phyloP scores from a whole-genome alignment of 2,113 vertebrate genomes.

The Nestor notabilis region DNA sequence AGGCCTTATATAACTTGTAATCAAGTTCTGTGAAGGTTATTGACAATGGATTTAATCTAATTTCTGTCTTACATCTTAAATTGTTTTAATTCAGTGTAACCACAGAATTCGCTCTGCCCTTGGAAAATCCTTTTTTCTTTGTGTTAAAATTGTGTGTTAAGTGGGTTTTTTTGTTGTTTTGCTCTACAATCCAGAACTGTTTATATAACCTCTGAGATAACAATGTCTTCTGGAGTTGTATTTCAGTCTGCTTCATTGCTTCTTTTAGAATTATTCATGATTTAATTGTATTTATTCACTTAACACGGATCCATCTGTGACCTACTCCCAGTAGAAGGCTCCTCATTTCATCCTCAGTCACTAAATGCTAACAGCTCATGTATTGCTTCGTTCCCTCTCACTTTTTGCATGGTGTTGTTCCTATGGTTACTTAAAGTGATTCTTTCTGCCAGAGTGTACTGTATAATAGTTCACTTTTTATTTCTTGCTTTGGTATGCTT shows the following conservation, averaged over 20 bases:
- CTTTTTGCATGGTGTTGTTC: conserved; percentile 10
- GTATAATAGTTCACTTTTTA: background rate
- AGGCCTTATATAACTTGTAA: background rate
- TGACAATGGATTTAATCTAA: background rate
- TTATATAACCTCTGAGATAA: conserved; percentile 28
- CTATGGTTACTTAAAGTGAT: conserved; percentile 37
- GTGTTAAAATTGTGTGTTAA: background rate
- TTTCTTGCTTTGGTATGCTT: background rate
- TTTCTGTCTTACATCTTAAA: background rate
- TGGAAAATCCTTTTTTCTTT: background rate
- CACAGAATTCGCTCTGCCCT: background rate
- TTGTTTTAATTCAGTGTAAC: background rate
- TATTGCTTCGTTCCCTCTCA: conserved; percentile 5
- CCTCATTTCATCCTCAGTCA: conserved; percentile 41
- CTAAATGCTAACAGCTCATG: background rate
- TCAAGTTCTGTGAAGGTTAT: background rate
- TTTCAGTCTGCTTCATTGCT: conserved; percentile 44
- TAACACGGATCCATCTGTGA: conserved; percentile 47
- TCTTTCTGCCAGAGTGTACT: conserved; percentile 8
- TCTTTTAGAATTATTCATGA: conserved; percentile 49
- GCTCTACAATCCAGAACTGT: background rate
- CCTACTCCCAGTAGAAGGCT: conserved; percentile 39
- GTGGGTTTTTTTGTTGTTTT: background rate
- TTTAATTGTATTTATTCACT: conserved; percentile 67
- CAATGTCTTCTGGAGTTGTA: background rate